Conservation (phyloP, 2,797 vertebrate genomes). For the Pelochelys cantorii region DNA sequence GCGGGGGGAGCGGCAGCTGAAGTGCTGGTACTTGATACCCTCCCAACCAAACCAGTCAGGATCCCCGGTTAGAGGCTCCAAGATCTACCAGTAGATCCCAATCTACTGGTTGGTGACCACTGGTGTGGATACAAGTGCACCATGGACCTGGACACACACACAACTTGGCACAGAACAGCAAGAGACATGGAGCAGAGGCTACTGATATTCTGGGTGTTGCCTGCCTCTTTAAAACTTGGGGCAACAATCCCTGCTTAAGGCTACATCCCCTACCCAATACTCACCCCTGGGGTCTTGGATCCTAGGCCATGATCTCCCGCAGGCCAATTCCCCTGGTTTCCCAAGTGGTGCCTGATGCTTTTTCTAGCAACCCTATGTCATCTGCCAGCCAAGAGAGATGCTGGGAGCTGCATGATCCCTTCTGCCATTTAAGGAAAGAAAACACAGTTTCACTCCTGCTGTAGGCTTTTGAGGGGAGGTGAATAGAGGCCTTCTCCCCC, state of each 20-base stretch:
- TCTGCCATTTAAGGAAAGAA: conserved; percentile 48
- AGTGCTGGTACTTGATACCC: too few species aligned
- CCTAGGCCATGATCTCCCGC: neutral
- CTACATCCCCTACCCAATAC: neutral
- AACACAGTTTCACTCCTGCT: neutral
- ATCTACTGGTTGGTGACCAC: neutral
- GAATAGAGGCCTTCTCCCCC: neutral
- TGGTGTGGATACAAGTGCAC: neutral
- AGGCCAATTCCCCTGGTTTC: accelerated
- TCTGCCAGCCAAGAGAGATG: conserved; percentile 42
- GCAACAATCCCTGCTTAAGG: neutral
- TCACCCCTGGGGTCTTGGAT: neutral
- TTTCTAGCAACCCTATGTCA: accelerated
- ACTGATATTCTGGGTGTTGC: neutral
- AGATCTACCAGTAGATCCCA: too few species aligned
- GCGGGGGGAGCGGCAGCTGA: too few species aligned
- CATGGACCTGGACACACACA: neutral
- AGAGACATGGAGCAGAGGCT: neutral
- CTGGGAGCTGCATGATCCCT: conserved; percentile 50
- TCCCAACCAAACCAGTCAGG: too few species aligned
- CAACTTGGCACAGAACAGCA: neutral
- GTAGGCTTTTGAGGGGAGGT: neutral
- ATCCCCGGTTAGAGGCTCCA: too few species aligned
- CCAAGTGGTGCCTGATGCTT: conserved; percentile 43
- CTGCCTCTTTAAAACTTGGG: neutral